Evolutionary conservation across 2,113 vertebrate species (phyloP).

Genomic region (Antidorcas marsupialis): DNA sequence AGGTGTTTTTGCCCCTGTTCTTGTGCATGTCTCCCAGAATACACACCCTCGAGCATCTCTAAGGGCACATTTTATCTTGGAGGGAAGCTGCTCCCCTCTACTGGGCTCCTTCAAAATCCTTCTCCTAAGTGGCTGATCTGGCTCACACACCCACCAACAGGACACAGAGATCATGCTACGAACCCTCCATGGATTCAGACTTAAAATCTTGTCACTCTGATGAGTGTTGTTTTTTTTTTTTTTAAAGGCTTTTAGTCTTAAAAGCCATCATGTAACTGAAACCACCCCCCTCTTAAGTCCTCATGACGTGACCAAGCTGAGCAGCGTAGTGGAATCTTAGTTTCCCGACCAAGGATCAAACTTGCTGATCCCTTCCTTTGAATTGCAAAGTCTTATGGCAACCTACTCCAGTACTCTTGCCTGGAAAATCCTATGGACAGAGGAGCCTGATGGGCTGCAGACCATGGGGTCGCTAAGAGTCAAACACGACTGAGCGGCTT

Average conservation of each 20-base stretch:
- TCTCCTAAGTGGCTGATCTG: background rate
- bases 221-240: background rate
- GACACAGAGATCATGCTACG: background rate
- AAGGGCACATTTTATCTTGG: background rate
- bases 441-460: background rate
- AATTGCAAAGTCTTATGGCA: background rate
- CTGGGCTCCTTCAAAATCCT: too few species aligned
- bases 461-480: background rate
- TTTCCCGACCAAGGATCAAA: background rate
- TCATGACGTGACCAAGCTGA: background rate
- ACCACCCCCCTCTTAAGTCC: background rate
- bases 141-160: too few species aligned
- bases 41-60: background rate
- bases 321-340: background rate
- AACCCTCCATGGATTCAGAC: background rate
- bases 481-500: background rate
- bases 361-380: background rate
- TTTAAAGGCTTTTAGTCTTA: background rate
- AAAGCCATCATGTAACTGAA: background rate
- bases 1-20: background rate
- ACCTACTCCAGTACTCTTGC: background rate
- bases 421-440: background rate
- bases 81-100: too few species aligned
- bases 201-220: background rate
- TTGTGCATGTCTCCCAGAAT: background rate